phyloP scores from a whole-genome alignment of 1,140 invertebrate genomes.

The Drosophila mojavensis region DNA sequence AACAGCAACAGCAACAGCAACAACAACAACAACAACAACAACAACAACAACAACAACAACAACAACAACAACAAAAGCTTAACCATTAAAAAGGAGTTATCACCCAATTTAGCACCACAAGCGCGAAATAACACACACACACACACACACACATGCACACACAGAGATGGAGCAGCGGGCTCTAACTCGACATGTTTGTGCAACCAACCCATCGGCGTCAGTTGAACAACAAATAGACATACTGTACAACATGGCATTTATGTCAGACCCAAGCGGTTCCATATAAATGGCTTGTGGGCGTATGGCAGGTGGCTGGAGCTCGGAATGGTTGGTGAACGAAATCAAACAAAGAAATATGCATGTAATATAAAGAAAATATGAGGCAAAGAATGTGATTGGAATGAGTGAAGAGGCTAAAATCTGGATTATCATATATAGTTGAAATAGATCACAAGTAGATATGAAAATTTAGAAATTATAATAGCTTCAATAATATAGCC shows the following conservation, averaged over 20 bases:
- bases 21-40: conserved; percentile 38
- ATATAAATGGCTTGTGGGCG: conserved; percentile 35
- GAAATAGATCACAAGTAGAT: too few species aligned
- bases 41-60: conserved; percentile 35
- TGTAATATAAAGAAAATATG: neutral
- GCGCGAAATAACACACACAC: conserved; percentile 67
- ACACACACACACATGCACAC: conserved; percentile 8
- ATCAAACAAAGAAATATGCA: neutral
- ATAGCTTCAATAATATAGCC: too few species aligned
- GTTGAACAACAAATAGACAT: conserved; percentile 66
- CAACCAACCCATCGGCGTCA: conserved; percentile 44
- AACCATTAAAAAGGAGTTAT: conserved; percentile 79
- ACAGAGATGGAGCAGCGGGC: neutral
- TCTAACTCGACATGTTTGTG: conserved; percentile 27
- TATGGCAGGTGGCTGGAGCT: neutral
- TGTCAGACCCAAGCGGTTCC: conserved; percentile 51
- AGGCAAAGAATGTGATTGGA: neutral
- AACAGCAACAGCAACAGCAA: conserved; percentile 45
- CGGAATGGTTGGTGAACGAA: neutral
- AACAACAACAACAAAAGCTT: conserved; percentile 46
- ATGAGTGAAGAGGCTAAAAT: neutral
- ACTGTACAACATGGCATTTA: conserved; percentile 66
- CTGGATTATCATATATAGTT: too few species aligned
- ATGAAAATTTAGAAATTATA: too few species aligned
- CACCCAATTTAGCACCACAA: conserved; percentile 80